phyloP scores from a whole-genome alignment of 64 coral and sea anemone species.

The Exaiptasia diaphana region DNA sequence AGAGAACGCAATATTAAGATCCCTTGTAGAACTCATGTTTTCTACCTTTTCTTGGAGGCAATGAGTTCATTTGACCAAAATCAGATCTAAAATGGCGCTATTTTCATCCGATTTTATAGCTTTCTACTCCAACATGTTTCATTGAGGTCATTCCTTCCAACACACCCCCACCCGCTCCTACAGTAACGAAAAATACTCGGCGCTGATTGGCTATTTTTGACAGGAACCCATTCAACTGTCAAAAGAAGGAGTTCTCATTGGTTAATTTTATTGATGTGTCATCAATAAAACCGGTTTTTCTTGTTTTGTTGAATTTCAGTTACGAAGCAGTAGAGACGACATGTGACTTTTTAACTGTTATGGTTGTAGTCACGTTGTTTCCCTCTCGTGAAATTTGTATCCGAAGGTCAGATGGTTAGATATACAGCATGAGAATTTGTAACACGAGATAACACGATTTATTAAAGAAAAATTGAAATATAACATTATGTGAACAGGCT shows the following conservation, averaged over 20 bases:
- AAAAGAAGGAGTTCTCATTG: neutral
- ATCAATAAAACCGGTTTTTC: neutral
- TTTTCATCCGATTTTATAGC: neutral
- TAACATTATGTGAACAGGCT: too few relatives aligned
- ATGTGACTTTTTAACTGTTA: too few relatives aligned
- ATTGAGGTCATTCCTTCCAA: too few relatives aligned
- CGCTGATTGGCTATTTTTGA: neutral
- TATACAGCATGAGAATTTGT: too few relatives aligned
- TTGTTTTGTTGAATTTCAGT: too few relatives aligned
- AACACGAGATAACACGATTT: too few relatives aligned
- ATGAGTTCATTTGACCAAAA: neutral
- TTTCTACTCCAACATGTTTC: too few relatives aligned
- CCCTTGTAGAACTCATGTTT: conserved; percentile 52
- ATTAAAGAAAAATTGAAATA: too few relatives aligned
- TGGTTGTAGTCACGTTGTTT: too few relatives aligned
- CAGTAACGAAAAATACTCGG: neutral
- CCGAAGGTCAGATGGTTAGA: too few relatives aligned
- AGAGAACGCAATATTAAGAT: conserved; percentile 88
- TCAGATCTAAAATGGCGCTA: neutral
- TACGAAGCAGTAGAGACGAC: too few relatives aligned
- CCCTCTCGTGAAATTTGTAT: too few relatives aligned
- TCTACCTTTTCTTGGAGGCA: neutral
- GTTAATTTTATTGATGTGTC: neutral
- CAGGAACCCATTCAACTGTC: neutral
- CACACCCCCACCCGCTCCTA: neutral